These are phyloP conservation scores for Clivina fossor DNA, from an alignment of 2,888 invertebrate genomes.

Conservation along the genomic window DNA sequence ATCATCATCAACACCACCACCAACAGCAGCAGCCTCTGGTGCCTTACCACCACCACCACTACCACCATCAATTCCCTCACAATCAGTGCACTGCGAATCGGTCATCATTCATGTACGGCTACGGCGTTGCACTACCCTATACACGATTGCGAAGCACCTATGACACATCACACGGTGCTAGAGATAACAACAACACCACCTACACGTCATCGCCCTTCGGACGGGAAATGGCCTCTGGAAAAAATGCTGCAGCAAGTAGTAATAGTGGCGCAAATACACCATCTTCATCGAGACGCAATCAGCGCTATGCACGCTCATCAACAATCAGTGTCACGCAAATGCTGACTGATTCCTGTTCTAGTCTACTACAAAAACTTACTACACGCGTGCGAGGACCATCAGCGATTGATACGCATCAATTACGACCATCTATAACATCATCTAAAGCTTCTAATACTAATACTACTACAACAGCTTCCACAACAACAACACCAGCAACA, in stretches of 20 bases:
- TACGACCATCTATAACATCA: constrained; percentile 43
- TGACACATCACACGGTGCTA: constrained; percentile 37
- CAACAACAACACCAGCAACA: constrained; percentile 55
- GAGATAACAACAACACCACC: constrained; percentile 36
- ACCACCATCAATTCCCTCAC: too few species aligned
- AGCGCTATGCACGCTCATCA: constrained; percentile 77
- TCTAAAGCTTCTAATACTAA: not conserved
- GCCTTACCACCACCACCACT: too few species aligned
- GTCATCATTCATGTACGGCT: constrained; percentile 46
- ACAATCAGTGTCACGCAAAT: constrained; percentile 83
- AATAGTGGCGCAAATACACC: constrained; percentile 5
- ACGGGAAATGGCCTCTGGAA: constrained; percentile 39
- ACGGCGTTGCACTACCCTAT: constrained; percentile 47
- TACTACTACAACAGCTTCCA: constrained; percentile 53
- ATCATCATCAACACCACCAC: too few species aligned
- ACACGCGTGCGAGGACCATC: constrained; percentile 77
- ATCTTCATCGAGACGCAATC: constrained; percentile 30
- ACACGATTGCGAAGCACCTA: constrained; percentile 49
- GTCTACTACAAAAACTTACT: constrained; percentile 75
- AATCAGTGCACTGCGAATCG: too few species aligned
- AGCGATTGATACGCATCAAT: constrained; percentile 54
- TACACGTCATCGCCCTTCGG: constrained; percentile 38
- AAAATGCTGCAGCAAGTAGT: constrained; percentile 39
- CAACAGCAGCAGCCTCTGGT: too few species aligned
- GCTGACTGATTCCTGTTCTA: constrained; percentile 84